phyloP scores from a whole-genome alignment of 1,140 invertebrate species.

The Camponotus vicinus region DNA sequence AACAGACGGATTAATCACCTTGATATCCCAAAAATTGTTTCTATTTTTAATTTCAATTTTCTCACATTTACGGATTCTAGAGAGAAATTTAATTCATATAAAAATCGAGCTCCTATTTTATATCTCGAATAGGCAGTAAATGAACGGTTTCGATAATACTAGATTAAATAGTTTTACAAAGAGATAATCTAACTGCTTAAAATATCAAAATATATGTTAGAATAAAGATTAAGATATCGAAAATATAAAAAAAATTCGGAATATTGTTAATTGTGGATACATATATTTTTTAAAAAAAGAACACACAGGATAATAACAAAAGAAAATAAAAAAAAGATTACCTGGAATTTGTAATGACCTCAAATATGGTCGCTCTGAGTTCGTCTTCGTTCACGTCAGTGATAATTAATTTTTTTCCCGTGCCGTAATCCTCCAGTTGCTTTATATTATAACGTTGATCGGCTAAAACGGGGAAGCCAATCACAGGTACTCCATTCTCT shows the following conservation, averaged over 20 bases:
- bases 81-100: no score
- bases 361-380: slow-evolving; percentile 7
- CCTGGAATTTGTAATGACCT: slow-evolving; percentile 31
- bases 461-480: slow-evolving; percentile 17
- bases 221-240: no score
- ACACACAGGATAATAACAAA: no score
- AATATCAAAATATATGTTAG: no score
- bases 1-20: slow-evolving; percentile 55
- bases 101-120: no score
- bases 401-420: not conserved
- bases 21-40: slow-evolving; percentile 24
- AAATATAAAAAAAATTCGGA: no score
- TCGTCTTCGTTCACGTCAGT: not conserved
- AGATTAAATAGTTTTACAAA: no score
- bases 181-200: no score
- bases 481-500: slow-evolving; percentile 9
- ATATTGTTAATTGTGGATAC: not conserved
- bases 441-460: slow-evolving; percentile 16
- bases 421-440: not conserved
- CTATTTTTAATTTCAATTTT: no score
- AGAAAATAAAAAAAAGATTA: not conserved
- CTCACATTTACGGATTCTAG: no score
- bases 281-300: not conserved
- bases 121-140: no score
- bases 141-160: no score